A percentile compares a stretch with the other conserved stretches of the same genome.
These are phyloP conservation scores for Tillus elongatus DNA, from an alignment of 2,888 invertebrate species.

Conservation along the genomic window DNA sequence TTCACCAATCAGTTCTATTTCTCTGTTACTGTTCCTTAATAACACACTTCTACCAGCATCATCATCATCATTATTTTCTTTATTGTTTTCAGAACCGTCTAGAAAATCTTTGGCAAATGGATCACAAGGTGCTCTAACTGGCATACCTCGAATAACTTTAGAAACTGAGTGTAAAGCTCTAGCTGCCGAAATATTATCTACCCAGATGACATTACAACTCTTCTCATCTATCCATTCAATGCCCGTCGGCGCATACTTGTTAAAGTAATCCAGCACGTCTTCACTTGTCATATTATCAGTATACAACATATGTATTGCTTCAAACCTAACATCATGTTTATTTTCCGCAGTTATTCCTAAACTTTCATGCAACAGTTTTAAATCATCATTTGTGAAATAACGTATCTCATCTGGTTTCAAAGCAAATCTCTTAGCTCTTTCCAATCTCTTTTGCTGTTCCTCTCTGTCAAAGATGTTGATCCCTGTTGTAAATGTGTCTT, in stretches of 20 bases:
- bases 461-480: slow-evolving; percentile 45
- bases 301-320: slow-evolving; percentile 67
- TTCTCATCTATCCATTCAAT: slow-evolving; percentile 75
- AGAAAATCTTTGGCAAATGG: slow-evolving; percentile 30
- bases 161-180: slow-evolving; percentile 51
- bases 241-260: slow-evolving; percentile 63
- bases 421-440: slow-evolving; percentile 51
- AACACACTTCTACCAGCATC: too few relatives aligned
- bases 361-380: slow-evolving; percentile 40
- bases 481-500: slow-evolving; percentile 42
- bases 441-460: slow-evolving; percentile 45
- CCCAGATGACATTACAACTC: slow-evolving; percentile 66
- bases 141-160: slow-evolving; percentile 35
- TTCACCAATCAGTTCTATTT: slow-evolving; percentile 27
- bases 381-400: slow-evolving; percentile 40
- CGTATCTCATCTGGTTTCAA: slow-evolving; percentile 41
- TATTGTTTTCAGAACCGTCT: slow-evolving; percentile 18
- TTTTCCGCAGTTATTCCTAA: slow-evolving; percentile 50
- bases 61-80: slow-evolving; percentile 23
- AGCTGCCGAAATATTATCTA: slow-evolving; percentile 49
- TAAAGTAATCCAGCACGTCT: slow-evolving; percentile 72
- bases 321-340: slow-evolving; percentile 57
- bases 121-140: slow-evolving; percentile 28
- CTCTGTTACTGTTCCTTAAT: slow-evolving; percentile 29
- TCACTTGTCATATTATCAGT: slow-evolving; percentile 65